These are phyloP conservation scores for Tonatia bakeri DNA, from an alignment of 2,113 vertebrate species.

Conservation along the genomic window DNA sequence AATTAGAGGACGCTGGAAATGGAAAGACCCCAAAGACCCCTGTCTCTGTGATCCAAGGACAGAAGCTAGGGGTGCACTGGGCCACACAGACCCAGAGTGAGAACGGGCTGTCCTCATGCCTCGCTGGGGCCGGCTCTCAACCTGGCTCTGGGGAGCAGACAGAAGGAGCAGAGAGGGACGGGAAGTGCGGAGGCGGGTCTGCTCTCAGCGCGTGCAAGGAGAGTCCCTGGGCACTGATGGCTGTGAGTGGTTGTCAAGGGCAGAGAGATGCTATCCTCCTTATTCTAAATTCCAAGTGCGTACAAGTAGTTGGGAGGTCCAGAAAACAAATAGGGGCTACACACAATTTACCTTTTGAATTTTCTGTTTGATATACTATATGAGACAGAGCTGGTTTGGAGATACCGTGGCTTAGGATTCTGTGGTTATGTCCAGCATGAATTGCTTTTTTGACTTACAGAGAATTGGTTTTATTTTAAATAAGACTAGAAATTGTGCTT, in stretches of 20 bases:
- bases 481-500: background rate
- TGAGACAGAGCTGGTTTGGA: background rate
- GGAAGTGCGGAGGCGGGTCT: background rate
- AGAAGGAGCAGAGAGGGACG: background rate
- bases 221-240: background rate
- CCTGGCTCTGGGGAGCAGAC: background rate
- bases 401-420: background rate
- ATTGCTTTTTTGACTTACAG: background rate
- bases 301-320: background rate
- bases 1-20: accelerated
- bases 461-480: conserved; percentile 26
- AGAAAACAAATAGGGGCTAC: background rate
- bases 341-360: background rate
- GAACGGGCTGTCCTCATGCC: background rate
- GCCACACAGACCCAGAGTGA: background rate
- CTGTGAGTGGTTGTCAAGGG: background rate
- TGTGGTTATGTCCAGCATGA: background rate
- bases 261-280: background rate
- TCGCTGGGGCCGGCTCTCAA: background rate
- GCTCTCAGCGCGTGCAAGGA: background rate
- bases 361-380: background rate
- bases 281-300: background rate
- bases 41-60: background rate
- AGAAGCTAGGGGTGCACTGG: accelerated
- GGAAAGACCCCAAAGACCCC: background rate